These are phyloP conservation scores for Mythimna loreyi DNA, from an alignment of 2,888 invertebrate species.

Conservation along the genomic window DNA sequence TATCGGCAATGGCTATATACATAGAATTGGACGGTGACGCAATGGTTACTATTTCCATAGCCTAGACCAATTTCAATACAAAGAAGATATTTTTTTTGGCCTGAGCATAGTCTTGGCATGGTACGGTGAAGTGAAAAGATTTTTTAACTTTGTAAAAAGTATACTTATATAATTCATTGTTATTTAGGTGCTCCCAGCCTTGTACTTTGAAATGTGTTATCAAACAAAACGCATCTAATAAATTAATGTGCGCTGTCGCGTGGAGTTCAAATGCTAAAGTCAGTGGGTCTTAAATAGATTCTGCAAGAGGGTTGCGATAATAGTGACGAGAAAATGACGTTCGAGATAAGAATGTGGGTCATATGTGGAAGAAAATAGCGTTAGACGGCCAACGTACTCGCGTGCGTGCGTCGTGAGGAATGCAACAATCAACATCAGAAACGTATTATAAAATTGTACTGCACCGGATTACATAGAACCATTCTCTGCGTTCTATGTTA, in stretches of 20 bases:
- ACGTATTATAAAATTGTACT: conserved; percentile 71
- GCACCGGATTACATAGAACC: conserved; percentile 43
- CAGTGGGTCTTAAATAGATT: conserved; percentile 60
- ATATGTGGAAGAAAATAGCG: conserved; percentile 76
- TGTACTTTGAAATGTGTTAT: conserved; percentile 33
- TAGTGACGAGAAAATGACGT: conserved; percentile 75
- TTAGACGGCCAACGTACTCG: conserved; percentile 65
- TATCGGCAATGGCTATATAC: too few species aligned
- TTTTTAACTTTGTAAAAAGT: too few species aligned
- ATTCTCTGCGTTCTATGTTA: conserved; percentile 49
- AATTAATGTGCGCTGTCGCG: conserved; percentile 24
- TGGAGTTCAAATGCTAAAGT: conserved; percentile 58
- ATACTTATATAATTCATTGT: background rate
- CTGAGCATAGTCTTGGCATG: too few species aligned
- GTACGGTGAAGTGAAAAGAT: too few species aligned
- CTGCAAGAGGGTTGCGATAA: conserved; percentile 62
- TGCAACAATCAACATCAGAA: conserved; percentile 75
- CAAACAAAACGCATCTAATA: conserved; percentile 25
- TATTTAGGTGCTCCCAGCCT: conserved; percentile 14
- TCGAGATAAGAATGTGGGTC: conserved; percentile 84
- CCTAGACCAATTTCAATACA: too few species aligned
- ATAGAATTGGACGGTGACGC: too few species aligned
- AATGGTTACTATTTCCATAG: too few species aligned
- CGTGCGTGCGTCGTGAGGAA: conserved; percentile 67
- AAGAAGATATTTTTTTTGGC: too few species aligned